These are phyloP conservation scores for Cyprinus carpio DNA, from an alignment of 2,113 vertebrate genomes.

Conservation along the genomic window DNA sequence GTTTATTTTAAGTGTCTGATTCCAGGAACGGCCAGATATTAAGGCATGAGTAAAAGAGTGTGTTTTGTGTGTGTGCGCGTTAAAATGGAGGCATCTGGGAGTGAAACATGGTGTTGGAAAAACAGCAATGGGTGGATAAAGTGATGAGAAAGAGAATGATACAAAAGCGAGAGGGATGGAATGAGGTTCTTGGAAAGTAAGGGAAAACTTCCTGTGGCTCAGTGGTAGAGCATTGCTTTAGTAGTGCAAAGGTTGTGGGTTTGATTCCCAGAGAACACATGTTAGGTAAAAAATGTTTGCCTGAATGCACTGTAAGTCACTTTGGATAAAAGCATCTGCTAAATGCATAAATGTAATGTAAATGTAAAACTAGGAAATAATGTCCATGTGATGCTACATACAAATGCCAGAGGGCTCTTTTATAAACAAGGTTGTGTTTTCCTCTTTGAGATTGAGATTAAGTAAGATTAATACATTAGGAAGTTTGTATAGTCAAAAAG, in stretches of 20 bases:
- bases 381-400: background rate
- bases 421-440: conserved; percentile 41
- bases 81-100: conserved; percentile 68
- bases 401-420: conserved; percentile 11
- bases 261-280: no score
- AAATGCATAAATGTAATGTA: no score
- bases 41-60: conserved; percentile 8
- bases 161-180: conserved; percentile 12
- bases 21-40: conserved; percentile 20
- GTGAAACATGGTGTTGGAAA: conserved; percentile 49
- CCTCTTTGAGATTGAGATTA: conserved; percentile 28
- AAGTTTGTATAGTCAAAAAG: background rate
- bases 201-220: no score
- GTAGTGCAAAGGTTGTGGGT: no score
- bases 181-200: conserved; percentile 35
- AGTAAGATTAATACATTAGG: no score
- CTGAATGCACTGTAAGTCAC: no score
- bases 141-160: background rate
- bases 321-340: no score
- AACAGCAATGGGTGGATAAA: conserved; percentile 5
- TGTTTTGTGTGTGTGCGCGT: conserved; percentile 35
- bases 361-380: background rate
- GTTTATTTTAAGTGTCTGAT: conserved; percentile 12
- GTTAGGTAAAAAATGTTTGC: no score
- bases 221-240: no score